Percentiles rank a stretch among this genome's conserved stretches.
Conservation (phyloP, 2,888 invertebrate genomes). For the Pterostichus madidus region DNA sequence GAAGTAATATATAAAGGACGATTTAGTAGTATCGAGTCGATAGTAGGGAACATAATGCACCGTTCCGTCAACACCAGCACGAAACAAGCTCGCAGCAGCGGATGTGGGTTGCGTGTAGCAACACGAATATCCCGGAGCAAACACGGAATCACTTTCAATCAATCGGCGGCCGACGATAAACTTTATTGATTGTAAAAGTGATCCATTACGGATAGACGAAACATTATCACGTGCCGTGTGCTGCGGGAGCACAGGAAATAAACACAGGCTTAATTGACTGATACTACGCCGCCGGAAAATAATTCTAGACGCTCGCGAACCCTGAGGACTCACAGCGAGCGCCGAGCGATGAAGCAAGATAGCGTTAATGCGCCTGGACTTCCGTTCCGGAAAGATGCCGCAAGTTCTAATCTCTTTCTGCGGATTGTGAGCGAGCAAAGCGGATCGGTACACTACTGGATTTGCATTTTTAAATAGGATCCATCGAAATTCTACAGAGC, state of each 20-base stretch:
- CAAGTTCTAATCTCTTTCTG: conserved; percentile 47
- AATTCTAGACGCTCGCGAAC: conserved; percentile 28
- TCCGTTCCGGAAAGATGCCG: conserved; percentile 49
- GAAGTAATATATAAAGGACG: conserved; percentile 19
- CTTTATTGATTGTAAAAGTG: conserved; percentile 67
- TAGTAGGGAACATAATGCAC: conserved; percentile 20
- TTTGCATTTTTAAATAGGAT: conserved; percentile 39
- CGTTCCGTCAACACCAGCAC: not conserved
- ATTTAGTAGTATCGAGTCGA: conserved; percentile 13
- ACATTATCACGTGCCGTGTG: conserved; percentile 63
- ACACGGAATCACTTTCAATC: conserved; percentile 70
- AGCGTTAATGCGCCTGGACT: conserved; percentile 42
- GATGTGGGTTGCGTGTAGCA: conserved; percentile 42
- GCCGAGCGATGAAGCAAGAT: conserved; percentile 36
- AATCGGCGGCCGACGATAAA: conserved; percentile 68
- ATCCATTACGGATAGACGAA: conserved; percentile 65
- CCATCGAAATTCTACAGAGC: not conserved
- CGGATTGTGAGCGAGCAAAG: not conserved
- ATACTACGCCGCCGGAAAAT: conserved; percentile 52
- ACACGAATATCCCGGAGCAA: conserved; percentile 55
- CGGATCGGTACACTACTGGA: conserved; percentile 29
- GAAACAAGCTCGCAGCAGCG: conserved; percentile 4
- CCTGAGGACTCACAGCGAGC: conserved; percentile 13
- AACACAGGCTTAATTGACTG: conserved; percentile 64
- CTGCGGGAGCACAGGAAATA: conserved; percentile 54